These are phyloP conservation scores for Sesamia inferens DNA, from an alignment of 2,888 invertebrate genomes.

Conservation along the genomic window DNA sequence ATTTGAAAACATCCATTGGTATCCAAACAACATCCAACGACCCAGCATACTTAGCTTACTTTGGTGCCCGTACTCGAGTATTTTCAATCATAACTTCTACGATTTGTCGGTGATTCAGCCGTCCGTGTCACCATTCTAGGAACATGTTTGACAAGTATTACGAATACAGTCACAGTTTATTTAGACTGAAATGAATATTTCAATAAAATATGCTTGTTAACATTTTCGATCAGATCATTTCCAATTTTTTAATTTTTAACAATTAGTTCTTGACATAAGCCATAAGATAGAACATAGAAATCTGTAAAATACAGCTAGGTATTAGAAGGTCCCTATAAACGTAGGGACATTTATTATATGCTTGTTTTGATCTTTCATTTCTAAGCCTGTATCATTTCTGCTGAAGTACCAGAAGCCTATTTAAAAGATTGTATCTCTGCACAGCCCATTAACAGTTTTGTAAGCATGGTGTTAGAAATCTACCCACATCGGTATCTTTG, in stretches of 20 bases:
- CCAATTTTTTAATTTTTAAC: not conserved
- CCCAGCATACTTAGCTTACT: not conserved
- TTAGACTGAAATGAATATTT: slow-evolving; percentile 12
- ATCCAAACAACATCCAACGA: not conserved
- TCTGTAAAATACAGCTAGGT: not conserved
- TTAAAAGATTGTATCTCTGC: slow-evolving; percentile 43
- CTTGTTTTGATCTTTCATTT: slow-evolving; percentile 24
- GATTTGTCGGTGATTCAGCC: slow-evolving; percentile 41
- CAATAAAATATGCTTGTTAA: not conserved
- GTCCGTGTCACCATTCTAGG: slow-evolving; percentile 36
- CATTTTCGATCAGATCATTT: not conserved
- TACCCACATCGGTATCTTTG: slow-evolving; percentile 40
- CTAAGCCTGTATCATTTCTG: slow-evolving; percentile 17
- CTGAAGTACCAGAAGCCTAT: slow-evolving; percentile 47
- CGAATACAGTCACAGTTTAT: not conserved
- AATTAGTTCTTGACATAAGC: not conserved
- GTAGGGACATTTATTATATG: not conserved
- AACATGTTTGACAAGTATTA: slow-evolving; percentile 26
- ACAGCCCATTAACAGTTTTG: slow-evolving; percentile 39
- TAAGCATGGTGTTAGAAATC: slow-evolving; percentile 35
- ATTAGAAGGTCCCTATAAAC: not conserved
- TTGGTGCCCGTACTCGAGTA: slow-evolving; percentile 3
- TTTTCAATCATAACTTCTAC: slow-evolving; percentile 41
- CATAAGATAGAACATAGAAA: too few species aligned
- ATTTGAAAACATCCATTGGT: not conserved